Percentiles rank a stretch among this genome's conserved stretches.
Evolutionary conservation across 2,113 vertebrate genomes (phyloP).

Genomic region (Leucopsar rothschildi): DNA sequence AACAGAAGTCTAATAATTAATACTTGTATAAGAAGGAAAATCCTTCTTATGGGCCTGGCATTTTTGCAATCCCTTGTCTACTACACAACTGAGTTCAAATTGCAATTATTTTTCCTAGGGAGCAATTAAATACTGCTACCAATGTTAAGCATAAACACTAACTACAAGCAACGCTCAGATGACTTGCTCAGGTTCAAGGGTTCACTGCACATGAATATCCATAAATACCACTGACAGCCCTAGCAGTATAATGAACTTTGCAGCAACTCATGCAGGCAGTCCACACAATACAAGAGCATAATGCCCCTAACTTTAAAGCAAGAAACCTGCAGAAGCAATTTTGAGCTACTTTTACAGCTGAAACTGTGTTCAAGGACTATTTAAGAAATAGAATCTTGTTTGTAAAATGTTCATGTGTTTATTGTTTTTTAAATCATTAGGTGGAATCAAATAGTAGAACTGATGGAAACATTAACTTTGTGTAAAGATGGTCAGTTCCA

Average conservation of each 20-base stretch:
- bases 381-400: neutral
- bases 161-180: constrained; percentile 64
- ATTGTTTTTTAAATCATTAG: neutral
- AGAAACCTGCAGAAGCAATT: constrained; percentile 34
- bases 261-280: constrained; percentile 69
- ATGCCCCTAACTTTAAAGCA: constrained; percentile 50
- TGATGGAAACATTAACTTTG: neutral
- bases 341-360: constrained; percentile 13
- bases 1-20: neutral
- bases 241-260: constrained; percentile 70
- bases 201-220: constrained; percentile 76
- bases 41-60: neutral
- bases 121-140: constrained; percentile 71
- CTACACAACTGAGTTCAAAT: constrained; percentile 5
- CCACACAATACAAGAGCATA: constrained; percentile 59
- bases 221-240: constrained; percentile 71
- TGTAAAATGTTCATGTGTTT: neutral
- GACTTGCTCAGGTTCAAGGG: constrained; percentile 77
- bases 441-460: neutral
- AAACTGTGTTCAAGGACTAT: neutral
- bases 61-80: neutral
- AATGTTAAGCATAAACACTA: constrained; percentile 66
- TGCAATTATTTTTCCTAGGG: constrained; percentile 58
- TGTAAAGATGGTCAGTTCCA: neutral
- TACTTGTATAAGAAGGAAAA: neutral